Evolutionary conservation across 2,113 vertebrate genomes (phyloP).

Genomic region (Anser cygnoides): DNA sequence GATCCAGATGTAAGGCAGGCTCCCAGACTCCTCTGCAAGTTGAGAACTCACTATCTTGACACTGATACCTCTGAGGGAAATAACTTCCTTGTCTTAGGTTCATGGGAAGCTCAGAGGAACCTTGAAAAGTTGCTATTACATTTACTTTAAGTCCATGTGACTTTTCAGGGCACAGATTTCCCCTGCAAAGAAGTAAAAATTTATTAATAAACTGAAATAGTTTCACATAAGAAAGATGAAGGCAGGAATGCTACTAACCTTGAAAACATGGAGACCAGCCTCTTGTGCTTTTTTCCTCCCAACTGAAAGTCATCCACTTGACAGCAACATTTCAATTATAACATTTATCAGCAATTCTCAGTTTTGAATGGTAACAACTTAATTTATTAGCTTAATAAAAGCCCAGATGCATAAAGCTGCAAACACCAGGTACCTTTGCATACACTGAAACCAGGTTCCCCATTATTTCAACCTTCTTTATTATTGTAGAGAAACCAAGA

Average conservation of each 20-base stretch:
- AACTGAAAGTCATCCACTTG: background rate
- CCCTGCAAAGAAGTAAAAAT: slow-evolving; percentile 68
- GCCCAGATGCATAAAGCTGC: slow-evolving; percentile 4
- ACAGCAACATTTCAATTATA: background rate
- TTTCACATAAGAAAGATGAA: background rate
- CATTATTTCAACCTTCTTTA: background rate
- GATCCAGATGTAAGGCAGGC: background rate
- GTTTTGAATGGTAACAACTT: slow-evolving; percentile 15
- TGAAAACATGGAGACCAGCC: background rate
- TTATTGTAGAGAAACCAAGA: background rate
- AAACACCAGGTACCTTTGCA: slow-evolving; percentile 23
- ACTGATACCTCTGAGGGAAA: background rate
- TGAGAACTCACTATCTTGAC: background rate
- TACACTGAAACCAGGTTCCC: background rate
- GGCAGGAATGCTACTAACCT: slow-evolving; percentile 50
- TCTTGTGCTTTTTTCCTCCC: slow-evolving; percentile 8
- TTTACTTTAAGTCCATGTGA: slow-evolving; percentile 18
- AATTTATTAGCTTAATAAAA: slow-evolving; percentile 40
- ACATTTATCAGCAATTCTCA: background rate
- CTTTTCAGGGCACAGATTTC: slow-evolving; percentile 45
- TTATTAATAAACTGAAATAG: slow-evolving; percentile 45
- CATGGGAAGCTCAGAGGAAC: slow-evolving; percentile 3
- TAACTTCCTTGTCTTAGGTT: background rate
- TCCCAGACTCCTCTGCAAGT: slow-evolving; percentile 1
- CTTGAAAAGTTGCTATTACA: background rate